Base-by-base conservation (phyloP, 2,797 vertebrate genomes). In the Geotrypetes seraphini region DNA sequence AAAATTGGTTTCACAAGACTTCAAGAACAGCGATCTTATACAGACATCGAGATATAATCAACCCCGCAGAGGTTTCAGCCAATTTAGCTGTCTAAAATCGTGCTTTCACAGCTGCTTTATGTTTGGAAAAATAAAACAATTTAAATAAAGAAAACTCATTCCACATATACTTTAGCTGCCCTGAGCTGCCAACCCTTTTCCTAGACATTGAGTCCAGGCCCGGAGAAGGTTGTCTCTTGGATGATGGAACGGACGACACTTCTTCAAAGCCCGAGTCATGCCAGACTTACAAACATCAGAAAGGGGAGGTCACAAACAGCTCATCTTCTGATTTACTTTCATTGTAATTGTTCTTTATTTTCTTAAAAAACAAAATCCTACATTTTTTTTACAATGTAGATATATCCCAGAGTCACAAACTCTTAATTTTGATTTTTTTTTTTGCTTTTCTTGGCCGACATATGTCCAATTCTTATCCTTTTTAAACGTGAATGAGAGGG, bases 261-360 rank as follows among this genome's bases (percentile, higher is more conserved):
- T n/a, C n/a, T n/a, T n/a, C n/a, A n/a, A 71, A 77, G 73, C 89
- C 81, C 85, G 86, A 85, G 76, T 87, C 85, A 89, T 89, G 87
- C 83, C n/a, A n/a, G 78, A 79, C 78, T 86, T 75, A 84, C 75
- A 84, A 88, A 86, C 71, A 85, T 75, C 83, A 76, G 78, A 75
- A 73, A 84, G 76, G 88, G 80, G 71, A 86, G 75, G 85, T 78
- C 70, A 67, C 83, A 85, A 86, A 83, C n/a, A 85, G 78, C 82
- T 85, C 87, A 83, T 75, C 70, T 67, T 76, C 75, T 78, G 78
- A 72, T 67, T 69, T 67, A 28, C 72, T 81, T 74, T 79, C 78
- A n/a, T n/a, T n/a, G n/a, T n/a, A n/a, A n/a, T n/a, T n/a, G n/a
- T n/a, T 71, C 71, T 50, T 61, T 75, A 79, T 75, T n/a, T n/a